Conservation (phyloP, 2,113 vertebrate species). For the Manacus vitellinus region DNA sequence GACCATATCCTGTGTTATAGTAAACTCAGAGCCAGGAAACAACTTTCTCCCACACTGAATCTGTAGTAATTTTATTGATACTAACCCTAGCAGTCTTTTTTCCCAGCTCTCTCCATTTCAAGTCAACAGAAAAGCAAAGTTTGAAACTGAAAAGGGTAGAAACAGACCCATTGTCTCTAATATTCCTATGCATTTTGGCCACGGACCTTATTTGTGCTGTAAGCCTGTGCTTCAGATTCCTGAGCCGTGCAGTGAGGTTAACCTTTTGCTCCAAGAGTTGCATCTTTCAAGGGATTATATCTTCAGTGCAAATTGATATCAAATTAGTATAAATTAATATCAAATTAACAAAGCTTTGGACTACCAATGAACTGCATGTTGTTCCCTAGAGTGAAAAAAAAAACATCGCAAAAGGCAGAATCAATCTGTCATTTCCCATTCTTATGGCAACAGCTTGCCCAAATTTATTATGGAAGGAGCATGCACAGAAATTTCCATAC, state of each 20-base stretch:
- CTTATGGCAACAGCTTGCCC: neutral
- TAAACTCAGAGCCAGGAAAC: neutral
- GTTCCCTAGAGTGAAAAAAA: neutral
- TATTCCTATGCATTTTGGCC: neutral
- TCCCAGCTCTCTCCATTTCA: neutral
- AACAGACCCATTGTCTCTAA: neutral
- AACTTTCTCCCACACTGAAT: neutral
- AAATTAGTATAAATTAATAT: constrained; percentile 18
- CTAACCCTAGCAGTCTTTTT: neutral
- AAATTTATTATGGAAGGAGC: neutral
- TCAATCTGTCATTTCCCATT: neutral
- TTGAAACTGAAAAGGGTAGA: neutral
- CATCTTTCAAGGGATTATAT: neutral
- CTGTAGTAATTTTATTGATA: neutral
- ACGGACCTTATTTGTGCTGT: neutral
- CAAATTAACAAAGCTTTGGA: neutral
- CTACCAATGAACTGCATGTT: neutral
- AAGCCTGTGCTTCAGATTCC: neutral
- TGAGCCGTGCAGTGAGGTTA: neutral
- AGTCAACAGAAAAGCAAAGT: neutral
- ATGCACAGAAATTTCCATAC: neutral
- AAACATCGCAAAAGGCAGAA: neutral
- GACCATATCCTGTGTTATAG: neutral
- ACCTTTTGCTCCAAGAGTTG: neutral
- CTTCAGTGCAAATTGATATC: neutral